These are phyloP conservation scores for Drosophila diplacantha DNA, from an alignment of 2,888 invertebrate genomes.

Conservation along the genomic window DNA sequence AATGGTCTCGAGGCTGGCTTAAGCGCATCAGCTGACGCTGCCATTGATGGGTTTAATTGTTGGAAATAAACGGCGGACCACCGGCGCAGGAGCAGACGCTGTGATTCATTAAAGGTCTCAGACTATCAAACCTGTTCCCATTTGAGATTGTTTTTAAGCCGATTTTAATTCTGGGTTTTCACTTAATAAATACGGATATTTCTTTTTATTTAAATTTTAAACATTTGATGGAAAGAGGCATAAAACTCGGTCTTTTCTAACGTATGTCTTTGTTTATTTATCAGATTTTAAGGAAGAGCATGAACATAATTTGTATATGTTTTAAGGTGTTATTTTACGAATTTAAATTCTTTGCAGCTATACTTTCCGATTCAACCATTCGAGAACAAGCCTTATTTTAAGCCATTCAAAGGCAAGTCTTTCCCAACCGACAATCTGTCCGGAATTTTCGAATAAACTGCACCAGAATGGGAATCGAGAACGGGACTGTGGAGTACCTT, in stretches of 20 bases:
- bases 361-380: neutral
- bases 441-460: constrained; percentile 4
- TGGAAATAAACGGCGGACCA: constrained; percentile 25
- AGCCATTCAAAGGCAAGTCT: neutral
- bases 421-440: neutral
- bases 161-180: neutral
- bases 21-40: constrained; percentile 41
- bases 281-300: neutral
- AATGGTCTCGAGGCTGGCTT: constrained; percentile 46
- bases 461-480: constrained; percentile 2
- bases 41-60: constrained; percentile 56
- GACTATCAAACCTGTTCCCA: constrained; percentile 16
- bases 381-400: neutral
- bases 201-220: neutral
- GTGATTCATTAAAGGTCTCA: constrained; percentile 42
- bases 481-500: constrained; percentile 21
- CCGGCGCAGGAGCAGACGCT: constrained; percentile 3
- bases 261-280: neutral
- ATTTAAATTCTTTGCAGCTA: neutral
- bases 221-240: neutral
- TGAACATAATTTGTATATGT: neutral
- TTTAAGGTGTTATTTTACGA: neutral
- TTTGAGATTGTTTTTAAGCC: constrained; percentile 12
- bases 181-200: too few species aligned
- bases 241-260: too few species aligned